phyloP scores from a whole-genome alignment of 2,888 invertebrate genomes.

The Sinopyrophorus schimmeli region DNA sequence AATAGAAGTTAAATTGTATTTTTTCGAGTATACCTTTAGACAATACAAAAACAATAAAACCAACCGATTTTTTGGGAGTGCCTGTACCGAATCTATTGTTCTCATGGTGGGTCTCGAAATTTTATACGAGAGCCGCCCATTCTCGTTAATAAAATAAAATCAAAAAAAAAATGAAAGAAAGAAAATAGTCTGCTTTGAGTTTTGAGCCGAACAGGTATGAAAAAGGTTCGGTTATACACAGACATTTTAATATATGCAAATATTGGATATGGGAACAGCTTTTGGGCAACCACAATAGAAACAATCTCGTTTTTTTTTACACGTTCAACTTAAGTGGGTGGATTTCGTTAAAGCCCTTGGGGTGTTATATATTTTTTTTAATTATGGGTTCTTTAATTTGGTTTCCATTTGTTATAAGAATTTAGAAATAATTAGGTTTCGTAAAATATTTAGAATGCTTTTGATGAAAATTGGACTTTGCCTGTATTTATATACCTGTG shows the following conservation, averaged over 20 bases:
- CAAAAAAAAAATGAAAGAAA: slow-evolving; percentile 12
- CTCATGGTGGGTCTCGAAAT: slow-evolving; percentile 13
- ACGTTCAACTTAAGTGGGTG: no score
- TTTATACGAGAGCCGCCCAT: slow-evolving; percentile 15
- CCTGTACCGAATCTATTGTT: slow-evolving; percentile 9
- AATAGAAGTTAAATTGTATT: background rate
- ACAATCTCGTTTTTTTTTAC: no score
- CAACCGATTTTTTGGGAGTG: background rate
- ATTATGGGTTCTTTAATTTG: no score
- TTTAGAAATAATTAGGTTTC: no score
- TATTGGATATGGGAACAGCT: slow-evolving; percentile 19
- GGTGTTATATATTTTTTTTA: no score
- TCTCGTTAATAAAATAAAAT: slow-evolving; percentile 2
- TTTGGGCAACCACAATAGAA: no score
- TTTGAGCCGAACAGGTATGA: slow-evolving; percentile 3
- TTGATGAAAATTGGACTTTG: no score
- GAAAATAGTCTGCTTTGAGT: slow-evolving; percentile 17
- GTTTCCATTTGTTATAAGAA: no score
- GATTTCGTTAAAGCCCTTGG: no score
- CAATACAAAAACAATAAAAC: slow-evolving; percentile 4
- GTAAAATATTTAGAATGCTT: no score
- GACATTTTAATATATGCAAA: slow-evolving; percentile 19
- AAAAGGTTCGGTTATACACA: slow-evolving; percentile 7
- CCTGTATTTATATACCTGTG: no score
- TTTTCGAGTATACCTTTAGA: no score